Evolutionary conservation across 2,888 invertebrate species (phyloP), one percentile per base, ranked within the genome.

Genomic region (Tenthredo scrophulariae): DNA sequence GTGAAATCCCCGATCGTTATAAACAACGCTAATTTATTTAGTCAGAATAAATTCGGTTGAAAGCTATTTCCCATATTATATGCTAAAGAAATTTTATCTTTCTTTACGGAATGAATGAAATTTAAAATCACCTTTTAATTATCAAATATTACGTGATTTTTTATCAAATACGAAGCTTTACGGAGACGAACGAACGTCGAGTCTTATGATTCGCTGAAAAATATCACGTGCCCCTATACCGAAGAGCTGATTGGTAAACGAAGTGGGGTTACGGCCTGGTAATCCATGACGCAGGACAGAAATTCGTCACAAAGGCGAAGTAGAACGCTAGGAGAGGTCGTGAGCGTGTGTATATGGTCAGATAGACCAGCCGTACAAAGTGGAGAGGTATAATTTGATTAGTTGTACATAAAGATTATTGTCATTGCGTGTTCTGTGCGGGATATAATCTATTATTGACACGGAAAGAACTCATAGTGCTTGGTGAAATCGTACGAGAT

Each of bases 1-100:
- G 77, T 74, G 50, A 85, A 84, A 74, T 70, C 85, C 75, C 85
- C 88, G 90, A 90, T 90, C 90, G 90, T 90, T 90, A 90, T 86
- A 85, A 88, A 87, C 87, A 88, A 88, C 84, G 84, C 84, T 75
- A 87, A 84, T 67, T 80, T 80, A 80, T 80, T 80, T 62, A 62
- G 80, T 80, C 26, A 37, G 2, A 9, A n/a, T 29, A 5, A 29
- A n/a, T 33, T 18, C 77, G 10, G n/a, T 10, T 77, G 33, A 10
- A 50, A 29, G 33, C 3, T 54, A 74, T 43, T 43, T 40, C 3
- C 18, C 9, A 13, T 5, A 33, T 33, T 13, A 29, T 50, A 46
- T 22, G 22, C 5, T 10, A 3, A 43, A 43, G 13, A 50, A 77
- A 54, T 54, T 77, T 0, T 4, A 15, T 43, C 10, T 22, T 22